Evolutionary conservation across 23 tunicate species (phyloP).

Genomic region (Ciona savignyi): DNA sequence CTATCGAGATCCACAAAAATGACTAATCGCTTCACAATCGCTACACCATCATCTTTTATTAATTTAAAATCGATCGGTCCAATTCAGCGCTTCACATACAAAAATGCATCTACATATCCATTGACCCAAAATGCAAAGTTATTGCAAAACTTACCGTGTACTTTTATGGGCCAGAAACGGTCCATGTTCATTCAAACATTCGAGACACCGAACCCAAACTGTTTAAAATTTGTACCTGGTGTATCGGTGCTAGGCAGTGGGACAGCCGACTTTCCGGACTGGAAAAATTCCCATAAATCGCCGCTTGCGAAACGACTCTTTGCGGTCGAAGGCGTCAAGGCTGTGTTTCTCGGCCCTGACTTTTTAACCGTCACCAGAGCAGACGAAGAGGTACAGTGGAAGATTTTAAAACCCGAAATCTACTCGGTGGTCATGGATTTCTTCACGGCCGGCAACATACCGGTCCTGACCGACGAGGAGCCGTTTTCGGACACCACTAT

Average conservation of each 20-base stretch:
- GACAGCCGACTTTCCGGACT: constrained; percentile 92
- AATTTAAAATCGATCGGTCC: no score
- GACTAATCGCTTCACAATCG: neutral
- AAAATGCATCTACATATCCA: neutral
- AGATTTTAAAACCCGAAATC: constrained; percentile 88
- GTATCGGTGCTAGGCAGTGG: constrained; percentile 77
- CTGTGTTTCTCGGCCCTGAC: constrained; percentile 93
- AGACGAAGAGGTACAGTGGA: constrained; percentile 82
- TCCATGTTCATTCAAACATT: constrained; percentile 92
- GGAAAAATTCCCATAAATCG: constrained; percentile 75
- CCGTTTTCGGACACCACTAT: constrained; percentile 87
- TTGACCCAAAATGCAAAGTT: neutral
- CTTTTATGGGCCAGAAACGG: neutral
- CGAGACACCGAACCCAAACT: constrained; percentile 98
- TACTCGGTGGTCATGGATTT: constrained; percentile 88
- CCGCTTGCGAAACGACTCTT: constrained; percentile 94
- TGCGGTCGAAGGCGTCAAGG: constrained; percentile 78
- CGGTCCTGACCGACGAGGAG: constrained; percentile 65
- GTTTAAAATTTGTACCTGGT: constrained; percentile 94
- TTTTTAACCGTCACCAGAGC: constrained; percentile 89
- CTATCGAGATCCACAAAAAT: neutral
- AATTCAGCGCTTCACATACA: neutral
- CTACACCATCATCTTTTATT: neutral
- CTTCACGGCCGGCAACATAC: constrained; percentile 77
- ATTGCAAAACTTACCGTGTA: neutral